Evolutionary conservation across 2,888 invertebrate species (phyloP), one percentile per base, ranked within the genome.

Genomic region (Eristalis intricaria): DNA sequence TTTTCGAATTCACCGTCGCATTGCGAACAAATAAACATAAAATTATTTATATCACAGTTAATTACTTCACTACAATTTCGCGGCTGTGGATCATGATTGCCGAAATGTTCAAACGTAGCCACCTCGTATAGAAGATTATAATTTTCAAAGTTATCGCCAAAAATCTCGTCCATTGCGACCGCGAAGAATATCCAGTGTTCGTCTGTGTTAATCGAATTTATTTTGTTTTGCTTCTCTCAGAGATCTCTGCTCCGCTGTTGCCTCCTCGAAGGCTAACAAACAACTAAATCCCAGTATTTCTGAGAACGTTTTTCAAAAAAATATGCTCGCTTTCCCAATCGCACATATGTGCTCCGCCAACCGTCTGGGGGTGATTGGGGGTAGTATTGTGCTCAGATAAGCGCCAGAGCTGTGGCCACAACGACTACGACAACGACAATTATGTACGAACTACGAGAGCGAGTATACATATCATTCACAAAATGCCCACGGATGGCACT

Each of bases 41-140:
- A 79, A 73, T 84, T 87, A 84, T 87, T 84, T 69, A 80, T 84
- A 84, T 87, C 84, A 84, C 84, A 87, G 64, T 84, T 79, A 50
- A 87, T 75, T 80, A 84, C 64, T 32, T 87, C 87, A 80, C 71
- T 84, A 50, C 84, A 87, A 65, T 87, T 87, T 69, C 84, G 84
- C 73, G 84, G 84, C n/a, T 87, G 87, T 11, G 84, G 80, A 66
- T 87, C 79, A 68, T 87, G 84, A 35, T 80, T 84, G 0, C 40
- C 87, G 40, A 76, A 79, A 73, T 87, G 83, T 32, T 87, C 87
- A 50, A 79, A 84, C 3, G 84, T 84, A 19, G 71, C 79, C 43
- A 69, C 29, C 15, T 87, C 84, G 35, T 84, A 87, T 2, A 87
- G n/a, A 8, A 76, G 66, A 73, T 80, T 87, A 35, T 26, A 79